Base-by-base conservation (phyloP, 2,888 invertebrate species). In the Polietes domitor region DNA sequence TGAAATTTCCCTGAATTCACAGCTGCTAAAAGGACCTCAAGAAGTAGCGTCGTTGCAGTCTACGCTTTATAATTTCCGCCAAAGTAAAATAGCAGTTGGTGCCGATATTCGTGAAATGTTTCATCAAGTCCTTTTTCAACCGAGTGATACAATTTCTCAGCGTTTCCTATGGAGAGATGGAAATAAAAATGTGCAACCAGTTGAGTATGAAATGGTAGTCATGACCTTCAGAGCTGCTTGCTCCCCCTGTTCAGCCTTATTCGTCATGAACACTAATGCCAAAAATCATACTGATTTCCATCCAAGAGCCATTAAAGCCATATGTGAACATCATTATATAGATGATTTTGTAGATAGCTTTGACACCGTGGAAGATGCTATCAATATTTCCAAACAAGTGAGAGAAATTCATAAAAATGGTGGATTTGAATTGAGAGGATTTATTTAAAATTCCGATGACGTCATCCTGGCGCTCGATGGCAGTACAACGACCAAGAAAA, bases 21-120 rank as follows among this genome's bases (percentile, higher is more conserved):
- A 82, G 10, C 74, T 91, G 10, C 72, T 90, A 4, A 85, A 86
- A 17, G 90, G 90, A 0, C 89, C 91, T 2, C 89, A 90, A 75
- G 73, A 90, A 9, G 85, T 89, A 4, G 83, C 87, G n/a, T 73
- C 73, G 1, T 58, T 73, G 41, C 55, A 55, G n/a, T 7, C 58
- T 15, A 58, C 41, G 41, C 43, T 73, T 58, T 73, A 58, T 24
- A 73, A 58, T 73, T 73, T 73, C n/a, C 73, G 58, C 28, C 37
- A 24, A 21, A n/a, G 58, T 41, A 12, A 41, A 43, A 58, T 73
- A 24, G 26, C 70, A 3, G 70, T 53, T 12, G 24, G 12, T 15
- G 24, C 24, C 24, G 43, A 70, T 5, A 47, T 72, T 41, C 58
- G 73, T 6, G 73, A 73, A 73, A 73, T 73, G 72, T 79, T 83